Conservation (phyloP, 2,113 vertebrate species). For the Protobothrops mucrosquamatus region DNA sequence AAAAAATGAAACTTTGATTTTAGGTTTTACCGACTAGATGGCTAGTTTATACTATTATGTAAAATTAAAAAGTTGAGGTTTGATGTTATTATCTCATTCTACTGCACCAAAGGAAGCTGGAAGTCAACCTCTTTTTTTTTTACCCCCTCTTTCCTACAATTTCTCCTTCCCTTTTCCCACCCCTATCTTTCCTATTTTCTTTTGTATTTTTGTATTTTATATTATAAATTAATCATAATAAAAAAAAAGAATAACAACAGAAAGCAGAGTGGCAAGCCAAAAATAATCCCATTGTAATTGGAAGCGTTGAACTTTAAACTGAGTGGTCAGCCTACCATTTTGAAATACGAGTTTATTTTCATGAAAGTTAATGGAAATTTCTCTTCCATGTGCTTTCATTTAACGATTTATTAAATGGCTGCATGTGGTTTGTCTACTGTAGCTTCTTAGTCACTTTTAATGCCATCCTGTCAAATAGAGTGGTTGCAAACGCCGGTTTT, state of each 20-base stretch:
- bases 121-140: no score
- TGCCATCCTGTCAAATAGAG: background rate
- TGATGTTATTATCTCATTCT: no score
- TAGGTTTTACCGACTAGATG: no score
- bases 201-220: no score
- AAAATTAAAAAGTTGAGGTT: no score
- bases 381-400: background rate
- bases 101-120: no score
- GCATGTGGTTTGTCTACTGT: background rate
- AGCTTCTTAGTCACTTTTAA: background rate
- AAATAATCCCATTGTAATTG: background rate
- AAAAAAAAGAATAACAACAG: background rate
- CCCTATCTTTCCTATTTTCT: no score
- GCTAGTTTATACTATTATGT: no score
- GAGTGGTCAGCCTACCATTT: background rate
- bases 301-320: background rate
- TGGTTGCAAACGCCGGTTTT: background rate
- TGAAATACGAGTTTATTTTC: background rate
- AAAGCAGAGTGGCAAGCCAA: background rate
- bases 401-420: background rate
- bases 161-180: no score
- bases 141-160: no score
- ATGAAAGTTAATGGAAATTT: background rate
- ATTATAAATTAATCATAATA: no score
- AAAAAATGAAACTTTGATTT: no score